Evolutionary conservation across 2,113 vertebrate species (phyloP).

Genomic region (Pardalotus punctatus): DNA sequence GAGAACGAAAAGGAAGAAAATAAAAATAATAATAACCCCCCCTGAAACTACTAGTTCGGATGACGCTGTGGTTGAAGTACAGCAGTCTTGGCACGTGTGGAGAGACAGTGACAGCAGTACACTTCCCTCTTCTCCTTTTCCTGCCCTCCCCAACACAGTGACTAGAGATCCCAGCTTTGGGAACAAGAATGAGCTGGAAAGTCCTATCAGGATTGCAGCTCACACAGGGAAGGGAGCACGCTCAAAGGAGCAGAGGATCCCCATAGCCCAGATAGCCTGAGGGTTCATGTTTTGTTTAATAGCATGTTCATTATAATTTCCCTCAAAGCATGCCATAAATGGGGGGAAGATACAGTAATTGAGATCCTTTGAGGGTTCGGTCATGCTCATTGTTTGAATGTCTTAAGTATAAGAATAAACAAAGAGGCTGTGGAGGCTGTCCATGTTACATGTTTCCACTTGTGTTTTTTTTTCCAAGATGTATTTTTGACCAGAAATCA

Average conservation of each 20-base stretch:
- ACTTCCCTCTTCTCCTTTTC: not conserved
- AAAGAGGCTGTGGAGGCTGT: not conserved
- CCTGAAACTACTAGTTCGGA: not conserved
- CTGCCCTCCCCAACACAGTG: not conserved
- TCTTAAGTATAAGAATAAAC: not conserved
- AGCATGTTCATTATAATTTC: conserved; percentile 5
- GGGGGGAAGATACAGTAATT: not conserved
- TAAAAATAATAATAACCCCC: not conserved
- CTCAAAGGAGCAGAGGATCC: not conserved
- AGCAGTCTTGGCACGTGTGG: not conserved
- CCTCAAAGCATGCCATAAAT: not conserved
- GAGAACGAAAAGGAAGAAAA: not conserved
- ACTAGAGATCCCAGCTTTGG: rapidly evolving
- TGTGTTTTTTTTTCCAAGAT: not conserved
- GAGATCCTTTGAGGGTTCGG: not conserved
- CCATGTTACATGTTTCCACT: not conserved
- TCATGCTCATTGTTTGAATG: not conserved
- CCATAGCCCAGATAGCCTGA: not conserved
- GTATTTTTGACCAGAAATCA: not conserved
- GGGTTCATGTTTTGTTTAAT: conserved; percentile 24
- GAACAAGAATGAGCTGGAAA: not conserved
- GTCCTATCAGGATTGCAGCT: not conserved
- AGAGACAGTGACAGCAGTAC: not conserved
- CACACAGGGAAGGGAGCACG: not conserved
- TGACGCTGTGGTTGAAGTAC: not conserved